These are phyloP conservation scores for Drusus annulatus DNA, from an alignment of 1,140 invertebrate species.

Conservation along the genomic window DNA sequence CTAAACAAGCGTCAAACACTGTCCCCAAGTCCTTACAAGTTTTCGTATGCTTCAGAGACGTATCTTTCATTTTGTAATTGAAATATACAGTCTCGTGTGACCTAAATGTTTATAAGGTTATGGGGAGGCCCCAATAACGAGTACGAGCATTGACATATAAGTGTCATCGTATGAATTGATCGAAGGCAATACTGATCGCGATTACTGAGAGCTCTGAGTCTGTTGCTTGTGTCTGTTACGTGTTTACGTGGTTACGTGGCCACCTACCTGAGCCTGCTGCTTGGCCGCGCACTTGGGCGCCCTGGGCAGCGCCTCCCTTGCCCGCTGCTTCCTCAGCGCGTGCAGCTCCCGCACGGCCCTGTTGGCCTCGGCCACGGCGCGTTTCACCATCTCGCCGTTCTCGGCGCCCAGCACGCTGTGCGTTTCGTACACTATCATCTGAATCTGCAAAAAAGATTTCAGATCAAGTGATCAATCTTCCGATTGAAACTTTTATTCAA, in stretches of 20 bases:
- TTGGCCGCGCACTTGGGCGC: conserved; percentile 51
- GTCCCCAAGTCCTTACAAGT: no score
- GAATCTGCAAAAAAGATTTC: conserved; percentile 68
- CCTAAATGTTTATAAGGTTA: no score
- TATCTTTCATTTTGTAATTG: no score
- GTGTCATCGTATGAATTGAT: background rate
- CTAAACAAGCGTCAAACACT: no score
- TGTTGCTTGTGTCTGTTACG: no score
- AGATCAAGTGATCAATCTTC: no score
- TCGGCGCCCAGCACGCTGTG: conserved; percentile 79
- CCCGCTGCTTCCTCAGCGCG: conserved; percentile 60
- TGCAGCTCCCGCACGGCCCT: conserved; percentile 75
- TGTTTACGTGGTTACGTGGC: no score
- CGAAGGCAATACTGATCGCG: background rate
- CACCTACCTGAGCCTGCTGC: background rate
- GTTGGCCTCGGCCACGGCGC: conserved; percentile 76
- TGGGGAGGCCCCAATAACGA: no score
- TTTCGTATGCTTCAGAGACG: no score
- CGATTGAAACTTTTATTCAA: no score
- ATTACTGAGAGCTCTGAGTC: background rate
- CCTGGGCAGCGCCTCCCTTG: conserved; percentile 41
- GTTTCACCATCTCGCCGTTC: conserved; percentile 76
- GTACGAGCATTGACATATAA: no score
- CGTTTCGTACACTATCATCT: conserved; percentile 80
- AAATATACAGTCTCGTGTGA: no score